Evolutionary conservation across 2,113 vertebrate genomes (phyloP).

Genomic region (Charadrius vociferus): DNA sequence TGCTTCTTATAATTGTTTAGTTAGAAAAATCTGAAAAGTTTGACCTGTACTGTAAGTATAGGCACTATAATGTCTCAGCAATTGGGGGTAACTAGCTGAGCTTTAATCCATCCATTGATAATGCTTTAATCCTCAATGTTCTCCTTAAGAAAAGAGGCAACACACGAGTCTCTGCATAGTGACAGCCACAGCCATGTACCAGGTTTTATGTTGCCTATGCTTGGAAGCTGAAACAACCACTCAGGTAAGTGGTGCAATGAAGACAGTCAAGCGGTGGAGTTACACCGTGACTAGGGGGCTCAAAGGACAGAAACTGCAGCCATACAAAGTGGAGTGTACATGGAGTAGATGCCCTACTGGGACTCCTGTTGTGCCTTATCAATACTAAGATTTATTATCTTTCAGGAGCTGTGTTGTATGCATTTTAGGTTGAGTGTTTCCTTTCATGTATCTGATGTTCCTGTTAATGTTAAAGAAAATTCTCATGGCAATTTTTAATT

Average conservation of each 20-base stretch:
- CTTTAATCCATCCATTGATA: background rate
- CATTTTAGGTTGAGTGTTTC: background rate
- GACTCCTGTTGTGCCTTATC: background rate
- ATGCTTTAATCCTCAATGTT: background rate
- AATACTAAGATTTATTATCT: background rate
- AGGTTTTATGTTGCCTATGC: background rate
- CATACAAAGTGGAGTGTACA: rapidly evolving
- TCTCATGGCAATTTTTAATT: background rate
- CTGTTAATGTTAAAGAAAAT: background rate
- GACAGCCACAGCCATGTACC: background rate
- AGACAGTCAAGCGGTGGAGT: background rate
- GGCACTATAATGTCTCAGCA: background rate
- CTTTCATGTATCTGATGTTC: background rate
- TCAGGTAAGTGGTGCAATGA: background rate
- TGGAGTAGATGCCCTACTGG: background rate
- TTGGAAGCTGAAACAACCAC: background rate
- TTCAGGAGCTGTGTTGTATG: background rate
- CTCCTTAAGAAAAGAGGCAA: background rate
- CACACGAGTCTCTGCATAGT: background rate
- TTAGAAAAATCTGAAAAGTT: background rate
- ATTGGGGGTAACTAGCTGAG: rapidly evolving
- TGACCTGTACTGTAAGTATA: background rate
- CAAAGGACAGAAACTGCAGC: background rate
- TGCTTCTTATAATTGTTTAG: background rate
- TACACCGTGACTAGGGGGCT: background rate